Percentiles rank a stretch among this genome's conserved stretches.
phyloP scores from a whole-genome alignment of 2,888 invertebrate species.

The Spisula solida region DNA sequence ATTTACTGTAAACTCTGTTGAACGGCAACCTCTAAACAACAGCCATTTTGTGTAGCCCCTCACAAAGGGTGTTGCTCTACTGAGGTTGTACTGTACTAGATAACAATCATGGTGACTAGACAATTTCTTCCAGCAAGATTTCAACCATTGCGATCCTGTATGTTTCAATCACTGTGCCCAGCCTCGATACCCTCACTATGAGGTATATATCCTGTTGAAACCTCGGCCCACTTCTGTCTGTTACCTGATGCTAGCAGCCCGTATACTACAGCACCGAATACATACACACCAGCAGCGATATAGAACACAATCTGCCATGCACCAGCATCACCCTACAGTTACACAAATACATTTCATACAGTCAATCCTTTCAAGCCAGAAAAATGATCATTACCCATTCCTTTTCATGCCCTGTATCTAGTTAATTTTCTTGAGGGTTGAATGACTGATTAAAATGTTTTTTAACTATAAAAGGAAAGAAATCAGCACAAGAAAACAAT shows the following conservation, averaged over 20 bases:
- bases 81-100: too few relatives aligned
- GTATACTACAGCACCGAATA: constrained; percentile 95
- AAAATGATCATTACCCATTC: too few relatives aligned
- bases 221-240: constrained; percentile 92
- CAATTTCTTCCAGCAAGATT: not conserved
- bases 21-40: too few relatives aligned
- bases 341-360: not conserved
- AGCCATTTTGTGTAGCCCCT: too few relatives aligned
- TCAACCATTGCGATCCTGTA: not conserved
- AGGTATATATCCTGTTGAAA: constrained; percentile 81
- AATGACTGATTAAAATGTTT: too few relatives aligned
- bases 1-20: too few relatives aligned
- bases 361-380: not conserved
- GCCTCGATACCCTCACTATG: constrained; percentile 71
- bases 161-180: not conserved
- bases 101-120: not conserved
- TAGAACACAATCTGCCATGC: constrained; percentile 96
- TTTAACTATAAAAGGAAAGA: too few relatives aligned
- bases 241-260: constrained; percentile 94
- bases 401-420: too few relatives aligned
- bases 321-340: constrained; percentile 84
- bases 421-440: too few relatives aligned
- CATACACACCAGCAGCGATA: constrained; percentile 94
- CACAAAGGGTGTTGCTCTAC: too few relatives aligned
- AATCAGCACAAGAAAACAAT: too few relatives aligned